phyloP scores from a whole-genome alignment of 2,113 vertebrate species.

The Halcyon malimbica region DNA sequence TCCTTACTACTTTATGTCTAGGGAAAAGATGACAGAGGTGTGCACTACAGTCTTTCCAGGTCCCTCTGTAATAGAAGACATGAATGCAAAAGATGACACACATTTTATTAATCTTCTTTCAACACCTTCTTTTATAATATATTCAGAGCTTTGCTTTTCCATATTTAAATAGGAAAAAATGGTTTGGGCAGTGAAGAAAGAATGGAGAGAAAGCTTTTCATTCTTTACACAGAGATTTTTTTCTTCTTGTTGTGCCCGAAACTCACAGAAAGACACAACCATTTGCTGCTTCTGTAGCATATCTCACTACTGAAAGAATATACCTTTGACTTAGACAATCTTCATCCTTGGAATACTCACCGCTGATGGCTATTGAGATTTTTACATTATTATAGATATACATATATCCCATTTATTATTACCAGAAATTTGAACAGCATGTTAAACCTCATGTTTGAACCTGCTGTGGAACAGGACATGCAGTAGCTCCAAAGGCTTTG shows the following conservation, averaged over 20 bases:
- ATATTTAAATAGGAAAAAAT: conserved; percentile 50
- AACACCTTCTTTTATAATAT: conserved; percentile 39
- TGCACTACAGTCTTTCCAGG: conserved; percentile 29
- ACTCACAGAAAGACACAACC: not conserved
- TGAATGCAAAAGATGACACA: conserved; percentile 62
- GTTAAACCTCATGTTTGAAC: not conserved
- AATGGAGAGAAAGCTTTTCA: not conserved
- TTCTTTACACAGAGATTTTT: not conserved
- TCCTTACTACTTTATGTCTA: conserved; percentile 60
- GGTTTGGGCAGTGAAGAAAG: conserved; percentile 10
- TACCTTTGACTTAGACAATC: not conserved
- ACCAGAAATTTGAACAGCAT: not conserved
- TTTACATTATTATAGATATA: not conserved
- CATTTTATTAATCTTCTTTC: conserved; percentile 67
- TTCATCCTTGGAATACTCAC: not conserved
- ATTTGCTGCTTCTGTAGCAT: not conserved
- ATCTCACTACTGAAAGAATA: not conserved
- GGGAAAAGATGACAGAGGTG: conserved; percentile 52
- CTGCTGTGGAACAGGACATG: not conserved
- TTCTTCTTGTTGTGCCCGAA: not conserved
- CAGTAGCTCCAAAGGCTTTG: not conserved
- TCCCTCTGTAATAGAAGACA: not conserved
- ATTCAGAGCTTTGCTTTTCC: conserved; percentile 61
- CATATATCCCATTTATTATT: not conserved
- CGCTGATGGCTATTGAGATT: not conserved